Conservation (phyloP, 1,140 invertebrate genomes). For the Phocides pigmalion region DNA sequence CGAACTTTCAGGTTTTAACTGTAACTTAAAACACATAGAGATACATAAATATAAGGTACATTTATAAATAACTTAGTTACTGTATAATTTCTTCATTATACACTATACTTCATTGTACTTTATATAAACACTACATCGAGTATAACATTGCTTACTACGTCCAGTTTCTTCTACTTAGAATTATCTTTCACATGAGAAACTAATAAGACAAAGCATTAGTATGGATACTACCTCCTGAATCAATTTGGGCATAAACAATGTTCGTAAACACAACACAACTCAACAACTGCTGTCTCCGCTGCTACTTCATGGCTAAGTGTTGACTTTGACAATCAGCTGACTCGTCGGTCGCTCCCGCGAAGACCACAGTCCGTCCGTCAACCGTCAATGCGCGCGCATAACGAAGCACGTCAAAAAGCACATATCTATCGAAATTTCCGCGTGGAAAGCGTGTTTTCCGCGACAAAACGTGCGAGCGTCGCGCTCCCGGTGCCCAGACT, state of each 20-base stretch:
- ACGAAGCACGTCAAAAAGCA: conserved; percentile 51
- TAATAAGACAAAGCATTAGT: neutral
- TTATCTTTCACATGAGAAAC: neutral
- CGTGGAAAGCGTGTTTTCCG: conserved; percentile 78
- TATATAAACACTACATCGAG: too few species aligned
- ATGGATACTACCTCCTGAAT: neutral
- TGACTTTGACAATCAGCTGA: conserved; percentile 48
- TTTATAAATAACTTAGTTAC: too few species aligned
- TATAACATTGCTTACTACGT: neutral
- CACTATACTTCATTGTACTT: too few species aligned
- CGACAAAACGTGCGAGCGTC: conserved; percentile 79
- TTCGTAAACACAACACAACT: neutral
- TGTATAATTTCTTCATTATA: too few species aligned
- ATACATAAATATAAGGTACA: too few species aligned
- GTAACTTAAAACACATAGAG: too few species aligned
- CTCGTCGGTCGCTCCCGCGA: conserved; percentile 14
- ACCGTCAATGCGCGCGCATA: conserved; percentile 56
- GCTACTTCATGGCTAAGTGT: neutral
- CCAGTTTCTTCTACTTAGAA: neutral
- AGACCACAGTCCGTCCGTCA: conserved; percentile 40
- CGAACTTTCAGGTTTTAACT: too few species aligned
- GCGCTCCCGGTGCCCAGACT: conserved; percentile 81
- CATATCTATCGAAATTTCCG: conserved; percentile 67
- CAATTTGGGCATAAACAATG: neutral
- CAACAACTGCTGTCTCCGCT: too few species aligned